Percentiles rank a stretch among this genome's conserved stretches.
phyloP scores from a whole-genome alignment of 2,797 vertebrate species.

The Pseudochirops cupreus region DNA sequence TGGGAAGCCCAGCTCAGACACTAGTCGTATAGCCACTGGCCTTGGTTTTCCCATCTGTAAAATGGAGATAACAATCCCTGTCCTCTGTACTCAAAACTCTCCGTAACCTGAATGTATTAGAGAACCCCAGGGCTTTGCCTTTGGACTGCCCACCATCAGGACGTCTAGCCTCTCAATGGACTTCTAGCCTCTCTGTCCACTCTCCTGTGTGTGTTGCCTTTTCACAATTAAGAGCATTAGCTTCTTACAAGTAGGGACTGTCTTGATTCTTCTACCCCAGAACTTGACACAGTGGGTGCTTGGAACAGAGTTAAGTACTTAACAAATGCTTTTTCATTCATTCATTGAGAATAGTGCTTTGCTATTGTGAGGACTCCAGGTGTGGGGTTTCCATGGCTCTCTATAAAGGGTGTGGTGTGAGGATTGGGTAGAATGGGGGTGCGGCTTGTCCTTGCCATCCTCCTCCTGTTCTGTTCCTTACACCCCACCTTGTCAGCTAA shows the following conservation, averaged over 20 bases:
- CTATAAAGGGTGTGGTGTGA: background rate
- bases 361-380: background rate
- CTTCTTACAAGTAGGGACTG: background rate
- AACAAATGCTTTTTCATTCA: background rate
- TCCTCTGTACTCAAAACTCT: background rate
- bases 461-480: background rate
- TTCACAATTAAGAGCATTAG: background rate
- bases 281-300: background rate
- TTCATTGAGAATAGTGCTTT: background rate
- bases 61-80: background rate
- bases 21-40: background rate
- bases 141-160: background rate
- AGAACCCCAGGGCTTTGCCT: background rate
- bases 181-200: background rate
- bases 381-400: background rate
- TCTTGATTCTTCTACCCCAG: background rate
- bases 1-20: background rate
- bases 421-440: background rate
- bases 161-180: background rate
- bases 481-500: background rate
- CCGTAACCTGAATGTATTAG: background rate
- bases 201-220: background rate
- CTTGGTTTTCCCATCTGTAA: background rate
- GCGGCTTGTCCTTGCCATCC: background rate
- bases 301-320: background rate